Conservation (phyloP, 2,888 invertebrate species). For the Apantesis nais region DNA sequence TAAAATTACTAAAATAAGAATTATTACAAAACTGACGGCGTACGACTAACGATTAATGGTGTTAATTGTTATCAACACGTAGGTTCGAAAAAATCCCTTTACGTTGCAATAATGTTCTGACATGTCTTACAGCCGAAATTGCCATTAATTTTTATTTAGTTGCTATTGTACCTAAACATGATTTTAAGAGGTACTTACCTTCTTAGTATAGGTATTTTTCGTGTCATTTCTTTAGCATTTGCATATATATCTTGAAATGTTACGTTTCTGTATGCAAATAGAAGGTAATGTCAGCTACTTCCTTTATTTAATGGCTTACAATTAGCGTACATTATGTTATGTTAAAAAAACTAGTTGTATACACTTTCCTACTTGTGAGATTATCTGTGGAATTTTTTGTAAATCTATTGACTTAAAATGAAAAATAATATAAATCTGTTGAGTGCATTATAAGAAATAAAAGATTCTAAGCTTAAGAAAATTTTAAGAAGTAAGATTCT, state of each 20-base stretch:
- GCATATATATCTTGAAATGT: conserved; percentile 20
- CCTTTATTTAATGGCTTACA: conserved; percentile 30
- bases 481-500: neutral
- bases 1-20: neutral
- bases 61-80: neutral
- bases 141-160: neutral
- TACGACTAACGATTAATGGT: neutral
- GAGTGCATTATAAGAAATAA: neutral
- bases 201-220: conserved; percentile 13
- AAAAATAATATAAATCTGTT: neutral
- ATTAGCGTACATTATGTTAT: conserved; percentile 10
- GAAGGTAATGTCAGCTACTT: conserved; percentile 23
- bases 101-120: neutral
- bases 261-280: conserved; percentile 9
- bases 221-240: conserved; percentile 27
- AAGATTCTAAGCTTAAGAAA: too few relatives aligned
- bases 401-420: neutral
- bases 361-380: neutral
- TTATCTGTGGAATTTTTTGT: conserved; percentile 3
- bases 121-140: neutral
- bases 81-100: neutral
- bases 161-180: neutral
- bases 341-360: neutral
- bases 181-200: conserved; percentile 11
- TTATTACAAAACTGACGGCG: neutral